Evolutionary conservation across 2,797 vertebrate genomes (phyloP), one percentile per base, ranked within the genome.

Genomic region (Phrynocephalus vlangalii): DNA sequence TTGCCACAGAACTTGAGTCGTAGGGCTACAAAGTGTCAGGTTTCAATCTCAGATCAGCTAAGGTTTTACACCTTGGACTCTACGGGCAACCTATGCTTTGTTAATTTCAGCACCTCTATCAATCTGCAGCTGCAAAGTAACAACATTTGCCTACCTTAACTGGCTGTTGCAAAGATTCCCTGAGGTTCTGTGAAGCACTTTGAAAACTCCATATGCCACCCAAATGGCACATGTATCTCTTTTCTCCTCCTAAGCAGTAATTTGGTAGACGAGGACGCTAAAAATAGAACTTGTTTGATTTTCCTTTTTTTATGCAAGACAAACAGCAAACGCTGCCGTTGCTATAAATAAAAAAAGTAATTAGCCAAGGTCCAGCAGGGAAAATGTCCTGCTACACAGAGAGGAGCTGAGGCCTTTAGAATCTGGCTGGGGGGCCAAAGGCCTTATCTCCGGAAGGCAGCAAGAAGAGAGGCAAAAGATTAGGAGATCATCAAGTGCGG

Each of bases 261-360:
- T 67, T 76, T 52, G 44, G 63, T 28, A 71, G 18, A 68, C 9
- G 18, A 44, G 48, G 1, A 26, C 56, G 5, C 52, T 79, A 79
- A 72, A 89, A 89, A 78, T 20, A 89, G 56, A 63, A 26, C 50
- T 44, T 38, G 52, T 33, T 33, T 33, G 50, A 63, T 63, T 82
- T 72, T n/a, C 73, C 13, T 70, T 66, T 50, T 22, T 73, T n/a
- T 28, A 10, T 38, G 30, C 50, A 48, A 48, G 50, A 83, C 66
- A 71, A 83, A 68, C 63, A 66, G 75, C 44, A 83, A 73, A 83
- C 18, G 24, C 33, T 44, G 44, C 56, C 33, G 56, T 26, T 83
- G 22, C 79, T 84, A 79, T 50, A 89, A 83, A 83, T 78, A 79
- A 89, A 86, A 89, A 83, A 83, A 50, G 66, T 75, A 87, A 71